phyloP scores from a whole-genome alignment of 2,797 vertebrate genomes.

The Sylvilagus floridanus region DNA sequence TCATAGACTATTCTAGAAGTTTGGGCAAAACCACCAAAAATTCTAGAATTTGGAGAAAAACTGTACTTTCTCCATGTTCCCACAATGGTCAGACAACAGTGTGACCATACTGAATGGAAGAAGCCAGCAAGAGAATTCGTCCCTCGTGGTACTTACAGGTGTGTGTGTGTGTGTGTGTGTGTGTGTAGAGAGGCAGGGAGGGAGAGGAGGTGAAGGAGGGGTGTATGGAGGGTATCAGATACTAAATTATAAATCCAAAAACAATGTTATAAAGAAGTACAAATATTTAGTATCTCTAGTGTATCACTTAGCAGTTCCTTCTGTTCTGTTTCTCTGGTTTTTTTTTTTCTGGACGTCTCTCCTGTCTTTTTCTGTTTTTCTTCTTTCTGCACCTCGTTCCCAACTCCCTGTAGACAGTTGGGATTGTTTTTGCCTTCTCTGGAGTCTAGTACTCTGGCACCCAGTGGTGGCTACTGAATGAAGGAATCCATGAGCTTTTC shows the following conservation, averaged over 20 bases:
- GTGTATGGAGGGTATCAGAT: too few species aligned
- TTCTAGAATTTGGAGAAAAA: neutral
- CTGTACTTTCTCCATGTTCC: neutral
- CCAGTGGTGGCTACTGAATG: neutral
- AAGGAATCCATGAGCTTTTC: neutral
- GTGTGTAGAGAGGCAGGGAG: neutral
- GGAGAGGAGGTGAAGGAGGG: neutral
- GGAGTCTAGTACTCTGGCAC: neutral
- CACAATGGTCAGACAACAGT: neutral
- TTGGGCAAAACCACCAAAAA: neutral
- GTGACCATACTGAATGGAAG: neutral
- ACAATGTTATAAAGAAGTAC: neutral
- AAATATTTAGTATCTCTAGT: neutral
- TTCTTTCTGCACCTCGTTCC: neutral
- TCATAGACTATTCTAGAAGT: neutral
- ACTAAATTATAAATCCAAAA: neutral
- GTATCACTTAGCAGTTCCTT: neutral
- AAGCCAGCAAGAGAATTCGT: neutral
- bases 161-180: neutral
- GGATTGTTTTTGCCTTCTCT: neutral
- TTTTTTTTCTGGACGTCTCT: neutral
- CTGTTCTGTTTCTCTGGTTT: neutral
- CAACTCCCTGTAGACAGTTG: neutral
- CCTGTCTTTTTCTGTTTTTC: neutral
- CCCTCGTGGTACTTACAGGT: neutral